phyloP scores from a whole-genome alignment of 2,113 vertebrate species.

The Platysteira castanea region DNA sequence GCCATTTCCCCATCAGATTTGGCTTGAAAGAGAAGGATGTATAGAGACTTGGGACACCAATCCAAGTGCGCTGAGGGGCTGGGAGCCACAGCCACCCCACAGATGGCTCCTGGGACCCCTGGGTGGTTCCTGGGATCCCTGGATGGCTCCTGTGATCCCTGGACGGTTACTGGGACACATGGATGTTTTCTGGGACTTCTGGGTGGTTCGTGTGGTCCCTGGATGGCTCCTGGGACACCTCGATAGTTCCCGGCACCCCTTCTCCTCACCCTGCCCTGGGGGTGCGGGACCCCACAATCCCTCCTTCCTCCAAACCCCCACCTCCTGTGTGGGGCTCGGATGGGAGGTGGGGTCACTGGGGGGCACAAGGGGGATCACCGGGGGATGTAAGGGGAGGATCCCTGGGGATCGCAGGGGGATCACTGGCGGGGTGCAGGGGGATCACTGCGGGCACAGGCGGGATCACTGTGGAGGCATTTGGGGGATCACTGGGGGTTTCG shows the following conservation, averaged over 20 bases:
- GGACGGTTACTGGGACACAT: neutral
- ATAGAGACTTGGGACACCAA: accelerated
- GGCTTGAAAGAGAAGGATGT: neutral
- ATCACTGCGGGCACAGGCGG: too few species aligned
- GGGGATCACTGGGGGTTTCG: too few species aligned
- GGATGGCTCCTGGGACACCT: too few species aligned
- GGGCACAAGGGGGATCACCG: too few species aligned
- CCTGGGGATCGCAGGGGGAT: neutral
- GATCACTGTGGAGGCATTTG: neutral
- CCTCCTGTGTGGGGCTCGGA: accelerated
- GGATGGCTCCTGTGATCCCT: neutral
- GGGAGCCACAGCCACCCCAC: accelerated
- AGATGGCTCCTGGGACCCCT: too few species aligned
- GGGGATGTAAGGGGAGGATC: neutral
- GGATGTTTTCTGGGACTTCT: neutral
- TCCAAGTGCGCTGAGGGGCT: accelerated
- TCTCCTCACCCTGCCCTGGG: neutral
- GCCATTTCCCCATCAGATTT: accelerated
- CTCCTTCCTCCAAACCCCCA: neutral
- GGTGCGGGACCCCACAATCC: accelerated
- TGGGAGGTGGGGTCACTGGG: neutral
- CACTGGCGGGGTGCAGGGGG: too few species aligned
- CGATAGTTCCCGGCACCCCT: neutral
- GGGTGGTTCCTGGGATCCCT: too few species aligned
- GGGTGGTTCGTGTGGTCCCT: neutral